Evolutionary conservation across 2,113 vertebrate species (phyloP).

Genomic region (Synchiropus splendidus): DNA sequence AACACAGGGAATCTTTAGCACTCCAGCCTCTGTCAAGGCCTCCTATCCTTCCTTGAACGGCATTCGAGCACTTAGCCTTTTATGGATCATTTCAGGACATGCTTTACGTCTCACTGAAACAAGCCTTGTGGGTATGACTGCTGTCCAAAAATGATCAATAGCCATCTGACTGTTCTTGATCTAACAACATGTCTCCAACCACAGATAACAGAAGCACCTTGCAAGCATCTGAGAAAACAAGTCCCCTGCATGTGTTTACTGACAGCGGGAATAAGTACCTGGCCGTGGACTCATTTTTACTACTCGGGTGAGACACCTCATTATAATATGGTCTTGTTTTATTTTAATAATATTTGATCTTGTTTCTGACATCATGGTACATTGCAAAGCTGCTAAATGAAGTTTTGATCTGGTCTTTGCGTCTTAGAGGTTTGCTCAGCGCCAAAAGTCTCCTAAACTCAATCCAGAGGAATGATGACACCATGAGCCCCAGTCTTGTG

Average conservation of each 20-base stretch:
- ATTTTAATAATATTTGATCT: no score
- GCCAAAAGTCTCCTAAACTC: conserved; percentile 69
- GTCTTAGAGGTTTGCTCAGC: conserved; percentile 72
- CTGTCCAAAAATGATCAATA: not conserved
- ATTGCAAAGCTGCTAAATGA: no score
- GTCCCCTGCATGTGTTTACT: conserved; percentile 67
- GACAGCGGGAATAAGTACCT: no score
- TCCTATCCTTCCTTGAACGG: conserved; percentile 66
- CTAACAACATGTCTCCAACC: conserved; percentile 4
- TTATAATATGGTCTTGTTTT: no score
- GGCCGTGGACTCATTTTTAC: conserved; percentile 76
- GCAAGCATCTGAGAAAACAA: conserved; percentile 62
- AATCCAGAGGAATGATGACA: conserved; percentile 54
- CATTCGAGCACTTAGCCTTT: conserved; percentile 70
- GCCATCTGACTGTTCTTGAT: not conserved
- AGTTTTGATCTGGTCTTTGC: no score
- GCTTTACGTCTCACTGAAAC: conserved; percentile 69
- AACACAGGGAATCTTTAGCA: conserved; percentile 38
- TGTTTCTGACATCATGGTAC: no score
- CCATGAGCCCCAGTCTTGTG: conserved; percentile 50
- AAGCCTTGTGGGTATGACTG: conserved; percentile 63
- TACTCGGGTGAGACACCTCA: conserved; percentile 67
- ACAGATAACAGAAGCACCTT: conserved; percentile 73
- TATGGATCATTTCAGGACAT: conserved; percentile 80
- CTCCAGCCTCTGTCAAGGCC: conserved; percentile 16